Percentiles rank a stretch among this genome's conserved stretches.
These are phyloP conservation scores for Paraescarpia echinospica DNA, from an alignment of 1,140 invertebrate species.

Conservation along the genomic window DNA sequence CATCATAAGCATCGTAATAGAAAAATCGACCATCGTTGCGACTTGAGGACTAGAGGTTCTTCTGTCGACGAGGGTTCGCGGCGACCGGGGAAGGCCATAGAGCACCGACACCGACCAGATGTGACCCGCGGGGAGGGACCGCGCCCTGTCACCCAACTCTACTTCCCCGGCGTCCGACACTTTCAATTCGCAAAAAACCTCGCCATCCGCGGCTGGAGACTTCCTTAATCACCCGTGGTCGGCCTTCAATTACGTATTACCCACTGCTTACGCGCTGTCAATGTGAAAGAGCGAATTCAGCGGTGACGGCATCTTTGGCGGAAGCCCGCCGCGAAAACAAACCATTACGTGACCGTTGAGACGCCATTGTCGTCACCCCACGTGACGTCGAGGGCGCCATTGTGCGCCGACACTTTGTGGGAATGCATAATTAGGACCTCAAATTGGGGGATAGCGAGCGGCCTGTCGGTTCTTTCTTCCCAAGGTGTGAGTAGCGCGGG, in stretches of 20 bases:
- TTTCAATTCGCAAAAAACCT: background rate
- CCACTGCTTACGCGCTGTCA: background rate
- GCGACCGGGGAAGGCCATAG: background rate
- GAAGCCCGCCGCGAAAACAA: background rate
- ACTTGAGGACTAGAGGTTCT: too few relatives aligned
- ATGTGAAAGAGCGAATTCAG: background rate
- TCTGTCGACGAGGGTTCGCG: background rate
- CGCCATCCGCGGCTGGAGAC: background rate
- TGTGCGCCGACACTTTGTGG: background rate
- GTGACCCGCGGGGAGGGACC: background rate
- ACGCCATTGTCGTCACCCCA: background rate
- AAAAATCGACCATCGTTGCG: too few relatives aligned
- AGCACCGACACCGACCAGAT: background rate
- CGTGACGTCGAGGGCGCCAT: background rate
- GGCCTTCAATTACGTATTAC: background rate
- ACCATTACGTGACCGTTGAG: background rate
- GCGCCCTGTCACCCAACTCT: background rate
- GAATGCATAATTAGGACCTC: constrained; percentile 5
- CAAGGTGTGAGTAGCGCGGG: background rate
- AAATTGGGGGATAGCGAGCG: background rate
- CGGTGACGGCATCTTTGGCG: background rate
- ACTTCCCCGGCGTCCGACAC: background rate
- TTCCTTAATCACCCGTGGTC: background rate
- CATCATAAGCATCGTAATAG: too few relatives aligned
- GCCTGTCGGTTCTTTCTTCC: background rate